Conservation (phyloP, 2,888 invertebrate genomes). For the Dendrolimus pini region DNA sequence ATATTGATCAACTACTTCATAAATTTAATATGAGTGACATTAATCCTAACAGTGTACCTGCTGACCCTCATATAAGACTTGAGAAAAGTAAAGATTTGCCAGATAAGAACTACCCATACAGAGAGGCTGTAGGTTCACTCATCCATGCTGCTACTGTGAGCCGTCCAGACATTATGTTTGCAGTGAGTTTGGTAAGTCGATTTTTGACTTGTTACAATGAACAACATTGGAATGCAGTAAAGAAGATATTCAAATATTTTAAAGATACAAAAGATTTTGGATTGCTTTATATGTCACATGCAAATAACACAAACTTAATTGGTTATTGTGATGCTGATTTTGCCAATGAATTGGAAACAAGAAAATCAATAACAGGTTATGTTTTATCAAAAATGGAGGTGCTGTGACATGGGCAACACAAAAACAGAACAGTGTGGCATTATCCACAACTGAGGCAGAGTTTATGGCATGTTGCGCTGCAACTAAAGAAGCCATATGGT, state of each 20-base stretch:
- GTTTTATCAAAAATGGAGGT: conserved; percentile 22
- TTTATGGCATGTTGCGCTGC: conserved; percentile 17
- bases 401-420: conserved; percentile 19
- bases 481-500: conserved; percentile 15
- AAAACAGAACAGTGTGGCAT: conserved; percentile 17
- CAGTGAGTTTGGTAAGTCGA: conserved; percentile 15
- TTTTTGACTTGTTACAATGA: conserved; percentile 10
- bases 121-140: conserved; percentile 11
- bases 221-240: conserved; percentile 11
- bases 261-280: conserved; percentile 6
- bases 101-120: conserved; percentile 10
- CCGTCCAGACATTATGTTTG: conserved; percentile 15
- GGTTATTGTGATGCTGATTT: conserved; percentile 1
- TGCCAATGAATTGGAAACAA: too few relatives aligned
- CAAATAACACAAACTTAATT: neutral
- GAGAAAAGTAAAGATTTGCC: neutral
- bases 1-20: neutral
- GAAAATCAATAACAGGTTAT: neutral
- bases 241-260: conserved; percentile 10
- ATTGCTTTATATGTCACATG: neutral
- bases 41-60: too few relatives aligned
- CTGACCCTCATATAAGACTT: neutral
- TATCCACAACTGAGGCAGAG: conserved; percentile 18
- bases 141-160: conserved; percentile 11
- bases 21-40: neutral